phyloP scores from a whole-genome alignment of 2,113 vertebrate species.

The Verasper variegatus region DNA sequence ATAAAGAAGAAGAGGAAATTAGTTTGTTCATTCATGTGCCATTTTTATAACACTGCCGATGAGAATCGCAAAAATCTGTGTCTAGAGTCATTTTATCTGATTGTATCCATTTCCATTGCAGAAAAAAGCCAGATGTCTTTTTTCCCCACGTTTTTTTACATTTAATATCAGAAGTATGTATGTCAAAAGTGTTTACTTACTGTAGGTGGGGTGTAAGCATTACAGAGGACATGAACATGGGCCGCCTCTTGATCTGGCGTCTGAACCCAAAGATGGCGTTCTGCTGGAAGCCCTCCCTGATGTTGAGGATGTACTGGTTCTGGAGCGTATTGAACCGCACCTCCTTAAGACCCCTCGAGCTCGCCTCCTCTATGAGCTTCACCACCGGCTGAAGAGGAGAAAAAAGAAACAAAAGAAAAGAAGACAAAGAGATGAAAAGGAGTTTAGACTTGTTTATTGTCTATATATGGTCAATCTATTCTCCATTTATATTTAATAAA shows the following conservation, averaged over 20 bases:
- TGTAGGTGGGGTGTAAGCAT: slow-evolving; percentile 92
- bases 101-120: too few species aligned
- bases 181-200: slow-evolving; percentile 79
- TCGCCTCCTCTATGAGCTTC: slow-evolving; percentile 93
- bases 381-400: slow-evolving; percentile 87
- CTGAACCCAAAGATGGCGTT: slow-evolving; percentile 91
- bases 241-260: slow-evolving; percentile 93
- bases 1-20: too few species aligned
- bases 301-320: slow-evolving; percentile 96
- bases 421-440: neutral
- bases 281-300: slow-evolving; percentile 93
- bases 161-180: too few species aligned
- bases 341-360: slow-evolving; percentile 91
- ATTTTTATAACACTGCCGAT: too few species aligned
- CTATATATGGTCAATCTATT: neutral
- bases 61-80: too few species aligned
- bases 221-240: slow-evolving; percentile 91
- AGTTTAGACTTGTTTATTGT: slow-evolving; percentile 6
- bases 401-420: neutral
- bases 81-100: too few species aligned
- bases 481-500: neutral
- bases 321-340: slow-evolving; percentile 97
- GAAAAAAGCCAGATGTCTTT: too few species aligned
- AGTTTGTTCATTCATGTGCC: too few species aligned
- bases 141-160: too few species aligned